Percentiles rank a stretch among this genome's conserved stretches.
These are phyloP conservation scores for Neosalanx taihuensis DNA, from an alignment of 2,797 vertebrate genomes.

Conservation along the genomic window DNA sequence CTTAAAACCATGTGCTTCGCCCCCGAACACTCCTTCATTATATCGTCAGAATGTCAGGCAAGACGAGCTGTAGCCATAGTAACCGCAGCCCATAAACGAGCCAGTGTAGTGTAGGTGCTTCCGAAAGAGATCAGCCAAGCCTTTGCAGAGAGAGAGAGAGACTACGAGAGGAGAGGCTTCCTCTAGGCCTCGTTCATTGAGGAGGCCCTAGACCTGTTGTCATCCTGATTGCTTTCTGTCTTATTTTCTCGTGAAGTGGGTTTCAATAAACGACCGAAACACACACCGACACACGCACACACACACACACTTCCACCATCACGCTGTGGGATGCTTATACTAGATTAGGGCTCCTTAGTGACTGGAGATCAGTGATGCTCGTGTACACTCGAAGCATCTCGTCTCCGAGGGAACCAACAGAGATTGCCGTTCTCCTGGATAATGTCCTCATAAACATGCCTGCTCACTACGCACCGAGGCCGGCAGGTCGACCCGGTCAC, in stretches of 20 bases:
- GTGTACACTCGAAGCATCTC: no score
- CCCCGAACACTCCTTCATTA: slow-evolving; percentile 33
- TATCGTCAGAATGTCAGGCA: slow-evolving; percentile 41
- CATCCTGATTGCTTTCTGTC: not conserved
- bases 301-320: no score
- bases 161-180: not conserved
- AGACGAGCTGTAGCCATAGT: slow-evolving; percentile 21
- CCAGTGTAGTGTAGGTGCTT: slow-evolving; percentile 1
- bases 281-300: not conserved
- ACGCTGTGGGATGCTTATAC: not conserved
- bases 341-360: not conserved
- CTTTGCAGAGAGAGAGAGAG: slow-evolving; percentile 1
- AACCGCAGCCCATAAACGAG: slow-evolving; percentile 4
- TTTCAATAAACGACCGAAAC: not conserved
- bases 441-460: no score
- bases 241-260: not conserved
- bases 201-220: not conserved
- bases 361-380: not conserved
- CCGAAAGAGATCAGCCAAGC: not conserved
- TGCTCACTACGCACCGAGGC: no score
- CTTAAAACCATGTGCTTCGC: slow-evolving; percentile 18
- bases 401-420: no score
- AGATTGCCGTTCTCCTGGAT: no score
- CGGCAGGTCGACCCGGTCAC: no score
- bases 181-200: not conserved